Percentiles rank a stretch among this genome's conserved stretches.
These are phyloP conservation scores for Staurois parvus DNA, from an alignment of 2,797 vertebrate genomes.

Conservation along the genomic window DNA sequence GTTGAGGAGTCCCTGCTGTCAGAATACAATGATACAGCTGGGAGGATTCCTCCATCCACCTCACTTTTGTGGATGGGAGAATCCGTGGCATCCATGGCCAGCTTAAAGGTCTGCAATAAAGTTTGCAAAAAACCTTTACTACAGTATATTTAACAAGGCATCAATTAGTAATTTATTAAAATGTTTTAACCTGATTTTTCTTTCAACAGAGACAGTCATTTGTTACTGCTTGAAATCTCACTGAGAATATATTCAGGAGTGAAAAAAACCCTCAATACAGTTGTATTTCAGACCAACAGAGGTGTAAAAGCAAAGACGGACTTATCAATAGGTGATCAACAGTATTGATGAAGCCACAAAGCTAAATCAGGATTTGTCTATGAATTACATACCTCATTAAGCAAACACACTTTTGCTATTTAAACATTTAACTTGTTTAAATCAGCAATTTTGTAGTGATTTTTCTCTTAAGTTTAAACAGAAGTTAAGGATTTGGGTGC, in stretches of 20 bases:
- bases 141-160: slow-evolving; percentile 9
- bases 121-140: too few relatives aligned
- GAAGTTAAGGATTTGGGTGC: background rate
- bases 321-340: slow-evolving; percentile 62
- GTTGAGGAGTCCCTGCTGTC: too few relatives aligned
- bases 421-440: slow-evolving; percentile 62
- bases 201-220: background rate
- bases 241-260: slow-evolving; percentile 23
- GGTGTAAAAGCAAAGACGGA: slow-evolving; percentile 50
- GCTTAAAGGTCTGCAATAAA: too few relatives aligned
- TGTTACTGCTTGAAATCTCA: background rate
- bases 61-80: too few relatives aligned
- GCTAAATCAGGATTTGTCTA: slow-evolving; percentile 45
- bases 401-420: slow-evolving; percentile 63
- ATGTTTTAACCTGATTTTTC: background rate
- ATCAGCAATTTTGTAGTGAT: slow-evolving; percentile 34
- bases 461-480: slow-evolving; percentile 3
- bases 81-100: too few relatives aligned
- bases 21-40: too few relatives aligned
- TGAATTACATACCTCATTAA: slow-evolving; percentile 60
- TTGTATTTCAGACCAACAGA: slow-evolving; percentile 57
- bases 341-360: slow-evolving; percentile 63
- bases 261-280: slow-evolving; percentile 23
- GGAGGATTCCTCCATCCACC: too few relatives aligned
- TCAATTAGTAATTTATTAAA: slow-evolving; percentile 17